Base-by-base conservation (phyloP, 2,888 invertebrate species). In the Invenusta paracnida region DNA sequence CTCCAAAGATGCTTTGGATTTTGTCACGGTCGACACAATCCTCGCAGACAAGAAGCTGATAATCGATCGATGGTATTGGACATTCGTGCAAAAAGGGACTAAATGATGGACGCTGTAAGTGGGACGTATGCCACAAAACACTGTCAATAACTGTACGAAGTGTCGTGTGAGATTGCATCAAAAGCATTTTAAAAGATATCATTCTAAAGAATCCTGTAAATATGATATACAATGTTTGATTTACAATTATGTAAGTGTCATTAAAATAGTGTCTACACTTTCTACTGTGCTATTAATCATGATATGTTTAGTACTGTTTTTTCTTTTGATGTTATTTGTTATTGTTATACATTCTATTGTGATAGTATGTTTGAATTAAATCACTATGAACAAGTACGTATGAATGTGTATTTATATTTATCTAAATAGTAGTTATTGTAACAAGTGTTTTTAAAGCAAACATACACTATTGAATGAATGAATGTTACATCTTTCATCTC, bases 401-500 rank as follows among this genome's bases (percentile, higher is more conserved):
- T 73, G 73, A 73, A 73, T 73, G 73, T 73, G 73, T 73, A 73
- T 73, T 73, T 13, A 73, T 23, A 73, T 73, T 73, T 73, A 23
- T 25, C 11, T 73, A 73, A 73, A 5, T 73, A 73, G 73, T 73
- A 5, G 17, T 73, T 5, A 23, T 73, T 23, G 5, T 73, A 2
- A 73, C 73, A 5, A 73, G 73, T 73, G 73, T 73, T 73, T 23
- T 13, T 73, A 73, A 73, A 73, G 23, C 73, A 23, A 73, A 73
- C 73, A 48, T 48, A 73, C 73, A 13, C 27, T 73, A 73, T 73
- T n/a, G n/a, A n/a, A n/a, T n/a, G n/a, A n/a, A n/a, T n/a, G n/a
- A n/a, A n/a, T n/a, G n/a, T n/a, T n/a, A n/a, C n/a, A n/a, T n/a
- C n/a, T n/a, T n/a, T n/a, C n/a, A n/a, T n/a, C n/a, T n/a, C n/a